phyloP scores from a whole-genome alignment of 2,888 invertebrate genomes.

The Lumbricus terrestris region DNA sequence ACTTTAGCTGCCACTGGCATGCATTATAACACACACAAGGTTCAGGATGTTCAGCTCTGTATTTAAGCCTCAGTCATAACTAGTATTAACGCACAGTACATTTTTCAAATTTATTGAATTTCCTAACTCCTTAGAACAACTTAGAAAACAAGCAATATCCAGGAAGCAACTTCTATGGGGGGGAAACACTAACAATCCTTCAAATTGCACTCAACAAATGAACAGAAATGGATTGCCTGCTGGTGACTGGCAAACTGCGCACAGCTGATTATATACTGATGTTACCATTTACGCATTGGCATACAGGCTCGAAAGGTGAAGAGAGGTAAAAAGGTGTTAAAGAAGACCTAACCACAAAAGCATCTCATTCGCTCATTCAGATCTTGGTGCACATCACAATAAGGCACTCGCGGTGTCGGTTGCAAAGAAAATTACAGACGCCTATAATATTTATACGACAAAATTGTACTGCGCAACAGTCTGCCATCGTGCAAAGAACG shows the following conservation, averaged over 20 bases:
- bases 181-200: background rate
- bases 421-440: constrained; percentile 7
- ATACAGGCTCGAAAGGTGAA: background rate
- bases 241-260: background rate
- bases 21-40: background rate
- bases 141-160: background rate
- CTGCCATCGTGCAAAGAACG: background rate
- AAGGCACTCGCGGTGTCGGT: constrained; percentile 4
- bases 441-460: no score
- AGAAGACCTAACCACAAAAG: background rate
- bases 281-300: background rate
- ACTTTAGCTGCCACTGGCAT: background rate
- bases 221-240: background rate
- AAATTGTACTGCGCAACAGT: constrained; percentile 1
- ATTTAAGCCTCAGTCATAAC: background rate
- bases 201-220: constrained; percentile 15
- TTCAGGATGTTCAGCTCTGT: background rate
- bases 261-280: background rate
- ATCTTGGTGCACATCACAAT: background rate
- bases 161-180: background rate
- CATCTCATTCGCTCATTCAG: background rate
- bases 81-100: background rate
- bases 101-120: background rate
- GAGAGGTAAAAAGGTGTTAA: background rate
- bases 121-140: background rate